phyloP scores from a whole-genome alignment of 2,797 vertebrate genomes.

The Aulostomus chinensis region DNA sequence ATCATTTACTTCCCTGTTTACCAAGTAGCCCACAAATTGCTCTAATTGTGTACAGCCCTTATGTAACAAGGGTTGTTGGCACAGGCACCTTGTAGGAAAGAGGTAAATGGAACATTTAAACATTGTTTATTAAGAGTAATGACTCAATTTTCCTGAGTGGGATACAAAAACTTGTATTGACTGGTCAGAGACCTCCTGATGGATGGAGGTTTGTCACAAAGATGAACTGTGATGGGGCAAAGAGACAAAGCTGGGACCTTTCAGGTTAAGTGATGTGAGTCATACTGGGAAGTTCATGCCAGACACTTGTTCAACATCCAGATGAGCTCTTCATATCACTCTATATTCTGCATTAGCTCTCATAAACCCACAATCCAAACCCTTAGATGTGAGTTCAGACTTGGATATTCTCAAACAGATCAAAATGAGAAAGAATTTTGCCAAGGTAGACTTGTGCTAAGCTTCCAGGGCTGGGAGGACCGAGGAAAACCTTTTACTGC shows the following conservation, averaged over 20 bases:
- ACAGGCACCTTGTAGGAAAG: conserved; percentile 44
- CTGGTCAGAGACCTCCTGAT: conserved; percentile 41
- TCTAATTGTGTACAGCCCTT: conserved; percentile 59
- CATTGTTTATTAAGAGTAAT: conserved; percentile 64
- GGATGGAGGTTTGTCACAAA: conserved; percentile 44
- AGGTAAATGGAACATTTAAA: conserved; percentile 64
- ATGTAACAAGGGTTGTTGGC: conserved; percentile 62
- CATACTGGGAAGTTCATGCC: conserved; percentile 57
- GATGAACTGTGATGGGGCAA: conserved; percentile 39
- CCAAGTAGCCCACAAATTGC: conserved; percentile 65
- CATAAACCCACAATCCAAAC: conserved; percentile 47
- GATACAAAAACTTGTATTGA: conserved; percentile 36
- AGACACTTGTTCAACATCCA: conserved; percentile 74
- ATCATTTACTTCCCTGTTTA: conserved; percentile 62
- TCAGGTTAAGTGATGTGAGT: conserved; percentile 45
- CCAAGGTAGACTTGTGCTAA: conserved; percentile 50
- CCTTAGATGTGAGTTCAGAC: conserved; percentile 59
- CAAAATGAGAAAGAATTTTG: conserved; percentile 71
- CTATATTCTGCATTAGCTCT: conserved; percentile 64
- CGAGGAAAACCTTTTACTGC: conserved; percentile 34
- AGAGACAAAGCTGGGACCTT: conserved; percentile 43
- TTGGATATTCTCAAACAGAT: conserved; percentile 74
- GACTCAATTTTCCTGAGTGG: conserved; percentile 40
- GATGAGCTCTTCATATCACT: conserved; percentile 61
- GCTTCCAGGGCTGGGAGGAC: conserved; percentile 35